A percentile compares a stretch with the other conserved stretches of the same genome.
These are phyloP conservation scores for Tromatobia lineatoria DNA, from an alignment of 2,888 invertebrate genomes.

Conservation along the genomic window DNA sequence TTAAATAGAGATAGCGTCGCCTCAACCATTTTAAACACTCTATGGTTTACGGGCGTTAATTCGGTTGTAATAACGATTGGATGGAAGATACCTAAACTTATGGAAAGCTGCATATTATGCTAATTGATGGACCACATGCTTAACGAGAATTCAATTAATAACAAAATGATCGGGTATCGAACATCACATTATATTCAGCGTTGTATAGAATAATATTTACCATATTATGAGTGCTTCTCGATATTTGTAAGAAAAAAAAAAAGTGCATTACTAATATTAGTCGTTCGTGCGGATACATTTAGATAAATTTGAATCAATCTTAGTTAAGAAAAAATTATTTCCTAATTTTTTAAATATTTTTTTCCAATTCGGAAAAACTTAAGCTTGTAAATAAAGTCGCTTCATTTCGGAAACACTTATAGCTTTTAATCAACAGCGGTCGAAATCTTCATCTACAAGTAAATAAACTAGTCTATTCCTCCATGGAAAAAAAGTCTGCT, in stretches of 20 bases:
- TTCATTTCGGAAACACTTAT: too few species aligned
- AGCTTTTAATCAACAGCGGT: too few species aligned
- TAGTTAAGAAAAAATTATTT: too few species aligned
- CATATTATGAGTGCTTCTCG: background rate
- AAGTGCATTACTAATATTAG: background rate
- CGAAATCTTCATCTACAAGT: too few species aligned
- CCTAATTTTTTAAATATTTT: too few species aligned
- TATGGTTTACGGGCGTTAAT: constrained; percentile 40
- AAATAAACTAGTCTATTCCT: too few species aligned
- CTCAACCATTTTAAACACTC: background rate
- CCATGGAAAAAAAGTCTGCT: too few species aligned
- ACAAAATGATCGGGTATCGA: background rate
- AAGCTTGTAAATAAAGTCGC: too few species aligned
- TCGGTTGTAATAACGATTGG: constrained; percentile 48
- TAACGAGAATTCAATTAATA: background rate
- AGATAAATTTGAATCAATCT: too few species aligned
- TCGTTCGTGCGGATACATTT: background rate
- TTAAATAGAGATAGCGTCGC: too few species aligned
- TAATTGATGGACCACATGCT: background rate
- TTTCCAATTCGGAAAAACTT: too few species aligned
- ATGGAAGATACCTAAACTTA: constrained; percentile 31
- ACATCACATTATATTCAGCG: background rate
- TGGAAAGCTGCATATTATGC: background rate
- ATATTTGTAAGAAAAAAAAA: constrained; percentile 33
- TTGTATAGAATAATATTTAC: background rate